Evolutionary conservation across 2,888 invertebrate species (phyloP), one percentile per base, ranked within the genome.

Genomic region (Pristionchus arcanus): DNA sequence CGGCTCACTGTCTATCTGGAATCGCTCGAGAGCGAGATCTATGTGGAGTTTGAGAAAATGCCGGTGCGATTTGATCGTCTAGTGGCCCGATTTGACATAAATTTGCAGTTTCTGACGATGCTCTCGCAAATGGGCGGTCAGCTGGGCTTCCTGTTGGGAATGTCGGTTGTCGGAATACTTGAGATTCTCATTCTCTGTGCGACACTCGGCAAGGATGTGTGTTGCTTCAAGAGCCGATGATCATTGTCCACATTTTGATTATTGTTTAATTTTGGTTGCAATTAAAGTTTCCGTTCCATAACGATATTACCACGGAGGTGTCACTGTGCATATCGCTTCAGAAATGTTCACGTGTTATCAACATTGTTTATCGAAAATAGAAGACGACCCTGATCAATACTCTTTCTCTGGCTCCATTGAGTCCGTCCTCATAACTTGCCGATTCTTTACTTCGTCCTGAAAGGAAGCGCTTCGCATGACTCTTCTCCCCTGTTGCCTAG

Each of bases 1-100:
- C 34, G 63, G 21, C 85, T 85, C 31, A 85, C 37, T 0, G 63
- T 85, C 59, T 85, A 85, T 63, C 5, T 85, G 31, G 85, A 85
- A 9, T 42, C 85, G 9, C 85, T 85, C n/a, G 85, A 85, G 37
- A 85, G 34, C 63, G n/a, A 85, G 25, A 21, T 63, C 34, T 85
- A 63, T 34, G 85, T 85, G 13, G 59, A 85, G 28, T 25, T 63
- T 28, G 63, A 59, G 37, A 85, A 63, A 63, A 85, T 85, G 59
- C 19, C 63, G 19, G 85, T 85, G 59, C 15, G n/a, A 21, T 5
- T n/a, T 19, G 66, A 4, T 21, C 25, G 4, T 21, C 2, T 11
- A 21, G 25, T 2, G n/a, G n/a, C 2, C 3, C 15, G 25, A 66
- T n/a, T 3, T n/a, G n/a, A 19, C 3, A 66, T 21, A 31, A n/a